Percentiles rank a stretch among this genome's conserved stretches.
Evolutionary conservation across 2,113 vertebrate species (phyloP).

Genomic region (Heteronetta atricapilla): DNA sequence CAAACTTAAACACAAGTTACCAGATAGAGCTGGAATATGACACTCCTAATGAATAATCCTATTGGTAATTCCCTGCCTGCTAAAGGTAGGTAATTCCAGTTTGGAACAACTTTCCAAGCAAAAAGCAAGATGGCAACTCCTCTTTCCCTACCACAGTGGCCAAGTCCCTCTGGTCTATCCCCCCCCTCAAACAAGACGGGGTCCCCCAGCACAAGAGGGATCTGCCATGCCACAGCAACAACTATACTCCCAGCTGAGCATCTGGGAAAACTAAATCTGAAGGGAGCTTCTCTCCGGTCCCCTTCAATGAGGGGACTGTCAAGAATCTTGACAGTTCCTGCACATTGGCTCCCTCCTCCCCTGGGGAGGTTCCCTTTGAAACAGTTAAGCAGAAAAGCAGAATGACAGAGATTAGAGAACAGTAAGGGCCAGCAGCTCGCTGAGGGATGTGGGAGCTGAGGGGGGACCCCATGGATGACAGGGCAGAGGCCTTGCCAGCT

Average conservation of each 20-base stretch:
- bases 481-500: background rate
- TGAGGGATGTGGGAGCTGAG: rapidly evolving
- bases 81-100: background rate
- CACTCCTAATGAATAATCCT: background rate
- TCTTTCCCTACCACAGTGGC: background rate
- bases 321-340: background rate
- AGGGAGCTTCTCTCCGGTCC: background rate
- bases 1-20: background rate
- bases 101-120: background rate
- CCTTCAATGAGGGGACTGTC: background rate
- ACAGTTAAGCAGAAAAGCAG: background rate
- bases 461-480: rapidly evolving
- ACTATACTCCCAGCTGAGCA: background rate
- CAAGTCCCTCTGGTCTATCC: background rate
- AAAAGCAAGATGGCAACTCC: background rate
- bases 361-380: background rate
- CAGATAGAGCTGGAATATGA: background rate
- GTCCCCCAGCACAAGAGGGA: background rate
- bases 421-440: background rate
- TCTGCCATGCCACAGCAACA: no score
- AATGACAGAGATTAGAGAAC: background rate
- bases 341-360: background rate
- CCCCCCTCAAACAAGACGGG: no score
- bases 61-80: background rate
- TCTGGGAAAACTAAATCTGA: background rate